Conservation (phyloP, 2,113 vertebrate genomes). For the Myotis yumanensis region DNA sequence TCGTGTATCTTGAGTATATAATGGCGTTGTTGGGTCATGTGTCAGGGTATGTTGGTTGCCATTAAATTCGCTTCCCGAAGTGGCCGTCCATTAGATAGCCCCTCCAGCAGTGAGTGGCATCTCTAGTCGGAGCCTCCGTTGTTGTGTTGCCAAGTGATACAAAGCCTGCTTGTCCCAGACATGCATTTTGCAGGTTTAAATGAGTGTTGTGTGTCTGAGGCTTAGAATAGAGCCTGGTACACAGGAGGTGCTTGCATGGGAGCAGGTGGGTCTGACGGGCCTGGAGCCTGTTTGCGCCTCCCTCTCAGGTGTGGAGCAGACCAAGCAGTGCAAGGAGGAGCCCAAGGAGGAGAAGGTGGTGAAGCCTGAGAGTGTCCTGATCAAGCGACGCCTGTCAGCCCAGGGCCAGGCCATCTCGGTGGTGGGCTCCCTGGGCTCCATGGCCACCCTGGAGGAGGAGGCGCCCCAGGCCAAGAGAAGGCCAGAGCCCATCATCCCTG, state of each 20-base stretch:
- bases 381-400: conserved; percentile 87
- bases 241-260: fast-evolving
- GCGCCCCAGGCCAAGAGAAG: conserved; percentile 87
- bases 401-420: conserved; percentile 94
- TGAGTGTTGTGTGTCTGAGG: fast-evolving
- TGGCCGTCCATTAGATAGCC: not conserved
- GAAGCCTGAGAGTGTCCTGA: conserved; percentile 85
- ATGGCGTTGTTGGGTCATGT: not conserved
- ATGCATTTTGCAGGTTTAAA: not conserved
- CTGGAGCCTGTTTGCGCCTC: not conserved
- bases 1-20: not conserved
- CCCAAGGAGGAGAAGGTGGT: conserved; percentile 79
- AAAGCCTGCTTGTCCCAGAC: not conserved
- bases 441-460: conserved; percentile 73
- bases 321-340: conserved; percentile 83
- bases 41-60: not conserved
- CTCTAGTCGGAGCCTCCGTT: not conserved
- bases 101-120: not conserved
- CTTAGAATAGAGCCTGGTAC: not conserved
- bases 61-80: not conserved
- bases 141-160: not conserved
- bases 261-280: fast-evolving
- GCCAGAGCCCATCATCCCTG: conserved; percentile 92
- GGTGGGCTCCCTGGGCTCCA: conserved; percentile 85
- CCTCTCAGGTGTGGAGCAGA: conserved; percentile 89